Evolutionary conservation across 2,888 invertebrate genomes (phyloP).

Genomic region (Ophion costatus): DNA sequence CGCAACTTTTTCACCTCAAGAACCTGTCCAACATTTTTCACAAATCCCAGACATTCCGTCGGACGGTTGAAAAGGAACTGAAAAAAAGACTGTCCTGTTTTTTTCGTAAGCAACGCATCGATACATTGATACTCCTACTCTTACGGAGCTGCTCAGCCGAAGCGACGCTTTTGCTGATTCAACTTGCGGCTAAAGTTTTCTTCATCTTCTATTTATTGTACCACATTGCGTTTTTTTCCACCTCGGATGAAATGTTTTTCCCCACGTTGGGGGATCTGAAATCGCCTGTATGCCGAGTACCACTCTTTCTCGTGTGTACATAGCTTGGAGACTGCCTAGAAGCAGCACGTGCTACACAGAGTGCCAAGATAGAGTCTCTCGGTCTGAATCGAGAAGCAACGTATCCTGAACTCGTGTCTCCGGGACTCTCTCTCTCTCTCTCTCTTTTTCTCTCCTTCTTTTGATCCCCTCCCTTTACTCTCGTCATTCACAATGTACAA

Average conservation of each 20-base stretch:
- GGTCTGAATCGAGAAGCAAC: slow-evolving; percentile 50
- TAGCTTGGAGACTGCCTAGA: slow-evolving; percentile 25
- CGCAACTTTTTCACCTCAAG: too few species aligned
- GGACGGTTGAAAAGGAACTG: too few species aligned
- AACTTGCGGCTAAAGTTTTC: not conserved
- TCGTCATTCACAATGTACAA: slow-evolving; percentile 59
- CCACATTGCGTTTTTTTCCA: not conserved
- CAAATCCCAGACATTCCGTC: too few species aligned
- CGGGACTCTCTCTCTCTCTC: slow-evolving; percentile 38
- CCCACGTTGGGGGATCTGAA: not conserved
- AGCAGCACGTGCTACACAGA: slow-evolving; percentile 55
- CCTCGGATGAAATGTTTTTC: not conserved
- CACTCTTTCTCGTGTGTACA: slow-evolving; percentile 22
- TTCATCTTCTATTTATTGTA: not conserved
- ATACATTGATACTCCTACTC: too few species aligned
- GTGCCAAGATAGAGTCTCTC: slow-evolving; percentile 45
- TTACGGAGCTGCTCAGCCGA: too few species aligned
- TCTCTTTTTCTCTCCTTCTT: not conserved
- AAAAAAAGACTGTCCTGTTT: too few species aligned
- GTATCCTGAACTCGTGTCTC: slow-evolving; percentile 46
- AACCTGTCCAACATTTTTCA: too few species aligned
- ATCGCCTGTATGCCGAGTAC: not conserved
- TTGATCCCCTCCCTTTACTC: slow-evolving; percentile 42
- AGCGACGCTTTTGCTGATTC: too few species aligned
- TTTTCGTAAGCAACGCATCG: too few species aligned